These are phyloP conservation scores for Agriopis leucophaearia DNA, from an alignment of 2,888 invertebrate species.

Conservation along the genomic window DNA sequence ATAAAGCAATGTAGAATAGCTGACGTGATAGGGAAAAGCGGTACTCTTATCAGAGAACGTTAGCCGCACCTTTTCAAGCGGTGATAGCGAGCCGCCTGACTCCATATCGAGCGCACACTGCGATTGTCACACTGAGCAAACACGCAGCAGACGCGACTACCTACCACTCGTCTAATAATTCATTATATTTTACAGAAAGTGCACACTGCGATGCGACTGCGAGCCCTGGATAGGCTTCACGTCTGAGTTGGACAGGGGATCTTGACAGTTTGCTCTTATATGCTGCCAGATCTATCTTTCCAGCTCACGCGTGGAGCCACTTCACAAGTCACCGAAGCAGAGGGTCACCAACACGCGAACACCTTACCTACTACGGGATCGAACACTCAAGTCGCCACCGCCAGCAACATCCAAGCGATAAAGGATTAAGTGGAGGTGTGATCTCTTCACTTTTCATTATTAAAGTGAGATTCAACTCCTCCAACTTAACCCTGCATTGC, in stretches of 20 bases:
- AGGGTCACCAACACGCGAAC: neutral
- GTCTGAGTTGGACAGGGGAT: conserved; percentile 87
- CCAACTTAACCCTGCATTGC: conserved; percentile 86
- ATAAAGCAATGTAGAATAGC: conserved; percentile 68
- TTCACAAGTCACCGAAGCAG: conserved; percentile 36
- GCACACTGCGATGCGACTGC: conserved; percentile 16
- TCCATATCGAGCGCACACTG: conserved; percentile 68
- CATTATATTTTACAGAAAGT: conserved; percentile 64
- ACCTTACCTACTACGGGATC: neutral
- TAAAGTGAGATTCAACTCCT: conserved; percentile 88
- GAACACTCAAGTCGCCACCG: neutral
- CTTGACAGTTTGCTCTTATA: conserved; percentile 80
- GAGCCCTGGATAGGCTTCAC: conserved; percentile 63
- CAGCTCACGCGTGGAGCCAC: conserved; percentile 83
- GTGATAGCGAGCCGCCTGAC: conserved; percentile 76
- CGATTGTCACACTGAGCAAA: conserved; percentile 73
- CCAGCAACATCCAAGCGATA: conserved; percentile 56
- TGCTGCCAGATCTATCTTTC: conserved; percentile 87
- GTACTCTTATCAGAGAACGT: conserved; percentile 81
- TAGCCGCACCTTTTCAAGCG: conserved; percentile 82
- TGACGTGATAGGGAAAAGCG: conserved; percentile 81
- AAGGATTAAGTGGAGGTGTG: conserved; percentile 87
- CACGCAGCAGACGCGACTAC: conserved; percentile 52
- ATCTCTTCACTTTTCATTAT: conserved; percentile 86
- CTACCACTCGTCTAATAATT: conserved; percentile 53